Percentiles rank a stretch among this genome's conserved stretches.
Evolutionary conservation across 2,113 vertebrate genomes (phyloP).

Genomic region (Capra hircus): DNA sequence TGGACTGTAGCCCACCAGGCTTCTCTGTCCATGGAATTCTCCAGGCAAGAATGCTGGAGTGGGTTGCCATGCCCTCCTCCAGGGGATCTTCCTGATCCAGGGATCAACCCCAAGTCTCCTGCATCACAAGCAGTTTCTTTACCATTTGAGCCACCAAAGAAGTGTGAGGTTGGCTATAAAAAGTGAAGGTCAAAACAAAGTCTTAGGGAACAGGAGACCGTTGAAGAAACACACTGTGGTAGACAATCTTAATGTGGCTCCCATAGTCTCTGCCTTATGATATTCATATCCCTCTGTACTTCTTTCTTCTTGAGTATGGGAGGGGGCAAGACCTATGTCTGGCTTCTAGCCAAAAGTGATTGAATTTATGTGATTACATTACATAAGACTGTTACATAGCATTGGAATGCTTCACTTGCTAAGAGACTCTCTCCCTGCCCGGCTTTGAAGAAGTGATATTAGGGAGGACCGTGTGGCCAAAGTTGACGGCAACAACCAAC

Average conservation of each 20-base stretch:
- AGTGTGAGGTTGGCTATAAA: background rate
- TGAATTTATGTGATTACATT: background rate
- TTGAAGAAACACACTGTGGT: background rate
- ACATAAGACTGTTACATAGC: background rate
- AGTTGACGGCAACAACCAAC: background rate
- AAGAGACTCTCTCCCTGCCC: background rate
- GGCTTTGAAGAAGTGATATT: background rate
- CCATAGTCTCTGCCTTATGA: background rate
- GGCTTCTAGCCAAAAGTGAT: background rate
- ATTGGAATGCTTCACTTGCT: background rate
- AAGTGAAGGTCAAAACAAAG: background rate
- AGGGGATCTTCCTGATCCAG: background rate
- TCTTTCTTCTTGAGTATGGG: background rate
- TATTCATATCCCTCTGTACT: background rate
- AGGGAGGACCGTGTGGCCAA: background rate
- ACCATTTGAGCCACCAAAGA: background rate
- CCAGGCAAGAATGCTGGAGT: background rate
- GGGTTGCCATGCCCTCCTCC: background rate
- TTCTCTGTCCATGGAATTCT: background rate
- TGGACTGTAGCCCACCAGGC: background rate
- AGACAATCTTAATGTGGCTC: background rate
- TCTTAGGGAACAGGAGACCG: background rate
- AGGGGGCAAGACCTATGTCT: background rate
- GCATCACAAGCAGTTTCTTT: background rate
- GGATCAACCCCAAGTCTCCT: background rate